A percentile compares a stretch with the other conserved stretches of the same genome.
Conservation (phyloP, 2,113 vertebrate species). For the Brachirus orientalis region DNA sequence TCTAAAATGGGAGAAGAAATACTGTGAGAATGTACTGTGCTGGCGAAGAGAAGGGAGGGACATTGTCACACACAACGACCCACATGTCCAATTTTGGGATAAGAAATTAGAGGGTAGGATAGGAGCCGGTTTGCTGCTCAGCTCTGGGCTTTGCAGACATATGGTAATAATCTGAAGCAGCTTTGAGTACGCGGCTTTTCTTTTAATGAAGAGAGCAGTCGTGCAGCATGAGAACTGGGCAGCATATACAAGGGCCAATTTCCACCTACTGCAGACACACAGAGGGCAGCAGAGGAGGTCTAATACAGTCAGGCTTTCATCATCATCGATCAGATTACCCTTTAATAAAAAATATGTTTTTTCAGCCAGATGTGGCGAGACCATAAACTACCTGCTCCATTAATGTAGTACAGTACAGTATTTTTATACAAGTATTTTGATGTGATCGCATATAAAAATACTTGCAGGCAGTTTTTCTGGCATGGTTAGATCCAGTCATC, state of each 20-base stretch:
- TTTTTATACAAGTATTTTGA: not conserved
- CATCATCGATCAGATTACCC: slow-evolving; percentile 34
- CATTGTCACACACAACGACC: slow-evolving; percentile 74
- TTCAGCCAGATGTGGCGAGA: slow-evolving; percentile 5
- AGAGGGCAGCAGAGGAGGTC: slow-evolving; percentile 39
- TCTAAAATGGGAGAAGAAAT: slow-evolving; percentile 74
- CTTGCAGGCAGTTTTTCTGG: not conserved
- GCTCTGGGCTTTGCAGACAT: slow-evolving; percentile 79
- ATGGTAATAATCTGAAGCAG: slow-evolving; percentile 83
- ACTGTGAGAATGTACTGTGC: slow-evolving; percentile 69
- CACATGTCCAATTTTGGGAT: slow-evolving; percentile 86
- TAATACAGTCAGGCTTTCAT: slow-evolving; percentile 43
- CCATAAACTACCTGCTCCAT: slow-evolving; percentile 15
- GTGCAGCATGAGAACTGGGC: slow-evolving; percentile 70
- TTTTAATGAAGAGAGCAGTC: slow-evolving; percentile 78
- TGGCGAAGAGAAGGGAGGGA: slow-evolving; percentile 71
- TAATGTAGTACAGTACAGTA: not conserved
- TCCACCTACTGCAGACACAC: slow-evolving; percentile 71
- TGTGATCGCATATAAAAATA: slow-evolving; percentile 24
- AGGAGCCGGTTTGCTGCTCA: slow-evolving; percentile 73
- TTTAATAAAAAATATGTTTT: slow-evolving; percentile 33
- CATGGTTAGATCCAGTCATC: slow-evolving; percentile 9
- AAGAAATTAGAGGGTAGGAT: slow-evolving; percentile 85
- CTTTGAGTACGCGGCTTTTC: slow-evolving; percentile 78
- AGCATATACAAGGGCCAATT: slow-evolving; percentile 65